phyloP scores from a whole-genome alignment of 2,113 vertebrate species.

The Seriola dumerili region DNA sequence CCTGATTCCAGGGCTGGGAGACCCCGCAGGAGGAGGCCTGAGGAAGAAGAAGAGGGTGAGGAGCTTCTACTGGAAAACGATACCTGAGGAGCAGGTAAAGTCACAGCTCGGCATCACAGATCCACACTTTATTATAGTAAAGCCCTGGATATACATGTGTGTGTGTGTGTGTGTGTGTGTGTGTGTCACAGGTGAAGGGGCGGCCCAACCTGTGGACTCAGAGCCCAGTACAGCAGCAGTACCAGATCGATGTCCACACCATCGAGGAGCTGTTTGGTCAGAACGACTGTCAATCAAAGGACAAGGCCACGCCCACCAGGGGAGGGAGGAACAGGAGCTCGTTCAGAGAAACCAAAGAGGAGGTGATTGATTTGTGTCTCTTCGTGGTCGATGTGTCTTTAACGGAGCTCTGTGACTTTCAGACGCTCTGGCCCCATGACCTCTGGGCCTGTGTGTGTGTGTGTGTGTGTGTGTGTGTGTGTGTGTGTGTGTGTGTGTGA shows the following conservation, averaged over 20 bases:
- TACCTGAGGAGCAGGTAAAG: slow-evolving; percentile 89
- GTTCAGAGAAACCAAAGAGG: slow-evolving; percentile 86
- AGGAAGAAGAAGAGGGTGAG: slow-evolving; percentile 89
- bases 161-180: slow-evolving; percentile 5
- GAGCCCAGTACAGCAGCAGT: slow-evolving; percentile 80
- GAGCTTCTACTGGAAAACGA: slow-evolving; percentile 96
- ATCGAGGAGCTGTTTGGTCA: slow-evolving; percentile 95
- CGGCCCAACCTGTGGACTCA: slow-evolving; percentile 94
- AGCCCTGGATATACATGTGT: background rate
- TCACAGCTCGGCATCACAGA: rapidly evolving
- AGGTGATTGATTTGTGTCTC: slow-evolving; percentile 74
- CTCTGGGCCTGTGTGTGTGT: too few species aligned
- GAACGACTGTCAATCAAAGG: slow-evolving; percentile 73
- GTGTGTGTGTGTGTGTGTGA: background rate
- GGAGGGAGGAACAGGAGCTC: slow-evolving; percentile 77
- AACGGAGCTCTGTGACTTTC: too few species aligned
- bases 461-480: background rate
- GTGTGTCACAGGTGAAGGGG: slow-evolving; percentile 83
- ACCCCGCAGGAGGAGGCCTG: slow-evolving; percentile 66
- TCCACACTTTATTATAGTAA: too few species aligned
- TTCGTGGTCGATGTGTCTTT: background rate
- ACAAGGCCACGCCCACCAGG: slow-evolving; percentile 11
- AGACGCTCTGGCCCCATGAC: too few species aligned
- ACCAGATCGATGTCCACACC: slow-evolving; percentile 90
- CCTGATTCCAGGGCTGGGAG: slow-evolving; percentile 71